These are phyloP conservation scores for Poecilus cupreus DNA, from an alignment of 2,888 invertebrate species.

Conservation along the genomic window DNA sequence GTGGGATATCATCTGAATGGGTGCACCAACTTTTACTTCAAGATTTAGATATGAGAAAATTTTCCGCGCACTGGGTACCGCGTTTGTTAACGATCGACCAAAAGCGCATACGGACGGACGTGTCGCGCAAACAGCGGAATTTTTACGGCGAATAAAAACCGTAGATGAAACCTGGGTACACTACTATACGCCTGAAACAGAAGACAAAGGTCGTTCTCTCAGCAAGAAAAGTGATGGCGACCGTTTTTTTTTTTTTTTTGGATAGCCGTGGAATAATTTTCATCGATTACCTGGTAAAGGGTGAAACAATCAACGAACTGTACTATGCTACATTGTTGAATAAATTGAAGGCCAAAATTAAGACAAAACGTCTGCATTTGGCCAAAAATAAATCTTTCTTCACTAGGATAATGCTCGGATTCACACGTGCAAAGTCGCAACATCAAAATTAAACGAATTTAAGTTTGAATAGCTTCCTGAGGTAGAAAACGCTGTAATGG, in stretches of 20 bases:
- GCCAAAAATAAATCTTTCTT: slow-evolving; percentile 4
- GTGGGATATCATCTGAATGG: no score
- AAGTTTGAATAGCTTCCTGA: no score
- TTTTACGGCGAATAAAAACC: no score
- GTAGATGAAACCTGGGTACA: neutral
- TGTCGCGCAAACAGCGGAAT: no score
- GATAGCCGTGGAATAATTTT: slow-evolving; percentile 65
- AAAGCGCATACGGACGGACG: no score
- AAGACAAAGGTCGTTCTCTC: slow-evolving; percentile 63
- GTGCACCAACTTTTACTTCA: no score
- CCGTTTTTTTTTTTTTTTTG: slow-evolving; percentile 64
- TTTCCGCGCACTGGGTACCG: no score
- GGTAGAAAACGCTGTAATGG: no score
- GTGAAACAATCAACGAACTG: slow-evolving; percentile 64
- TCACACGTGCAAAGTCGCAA: neutral
- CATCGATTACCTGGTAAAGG: slow-evolving; percentile 67
- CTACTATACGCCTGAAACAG: slow-evolving; percentile 56
- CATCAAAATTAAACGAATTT: no score
- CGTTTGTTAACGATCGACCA: no score
- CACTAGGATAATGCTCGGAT: neutral
- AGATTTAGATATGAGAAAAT: no score
- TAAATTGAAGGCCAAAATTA: neutral
- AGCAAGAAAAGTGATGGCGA: slow-evolving; percentile 66
- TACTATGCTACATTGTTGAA: slow-evolving; percentile 64
- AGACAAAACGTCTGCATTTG: neutral